Evolutionary conservation across 2,797 vertebrate genomes (phyloP).

Genomic region (Peromyscus melanophrys): DNA sequence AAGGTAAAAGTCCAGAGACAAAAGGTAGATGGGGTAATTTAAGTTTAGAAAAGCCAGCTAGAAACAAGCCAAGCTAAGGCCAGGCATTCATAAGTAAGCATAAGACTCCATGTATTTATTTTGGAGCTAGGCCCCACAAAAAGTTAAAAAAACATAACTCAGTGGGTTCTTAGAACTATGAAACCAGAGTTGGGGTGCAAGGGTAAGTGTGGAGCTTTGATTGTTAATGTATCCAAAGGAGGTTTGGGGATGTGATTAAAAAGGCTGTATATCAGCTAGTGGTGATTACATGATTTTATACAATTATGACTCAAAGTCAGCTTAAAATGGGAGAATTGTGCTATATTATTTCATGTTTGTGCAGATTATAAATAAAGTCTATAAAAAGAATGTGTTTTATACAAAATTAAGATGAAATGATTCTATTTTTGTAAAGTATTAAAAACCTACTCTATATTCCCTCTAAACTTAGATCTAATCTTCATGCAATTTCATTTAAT

Average conservation of each 20-base stretch:
- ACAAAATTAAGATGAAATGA: conserved; percentile 9
- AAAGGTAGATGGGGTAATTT: too few species aligned
- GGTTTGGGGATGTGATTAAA: neutral
- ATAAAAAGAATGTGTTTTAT: neutral
- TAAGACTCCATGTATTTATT: too few species aligned
- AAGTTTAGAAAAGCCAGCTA: too few species aligned
- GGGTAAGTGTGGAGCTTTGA: neutral
- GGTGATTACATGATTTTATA: neutral
- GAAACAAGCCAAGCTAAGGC: too few species aligned
- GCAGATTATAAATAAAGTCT: neutral
- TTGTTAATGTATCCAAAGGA: neutral
- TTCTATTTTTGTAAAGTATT: conserved; percentile 24
- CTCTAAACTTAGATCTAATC: conserved; percentile 14
- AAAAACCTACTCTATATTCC: conserved; percentile 28
- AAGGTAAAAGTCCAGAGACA: too few species aligned
- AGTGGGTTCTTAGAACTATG: neutral
- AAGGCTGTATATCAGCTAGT: neutral
- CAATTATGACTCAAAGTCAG: conserved; percentile 1
- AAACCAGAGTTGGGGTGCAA: neutral
- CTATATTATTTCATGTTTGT: neutral
- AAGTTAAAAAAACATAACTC: neutral
- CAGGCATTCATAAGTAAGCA: too few species aligned
- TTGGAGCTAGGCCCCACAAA: too few species aligned
- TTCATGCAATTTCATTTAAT: neutral
- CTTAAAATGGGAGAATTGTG: neutral